Evolutionary conservation across 2,888 invertebrate species (phyloP).

Genomic region (Eupithecia vulgata): DNA sequence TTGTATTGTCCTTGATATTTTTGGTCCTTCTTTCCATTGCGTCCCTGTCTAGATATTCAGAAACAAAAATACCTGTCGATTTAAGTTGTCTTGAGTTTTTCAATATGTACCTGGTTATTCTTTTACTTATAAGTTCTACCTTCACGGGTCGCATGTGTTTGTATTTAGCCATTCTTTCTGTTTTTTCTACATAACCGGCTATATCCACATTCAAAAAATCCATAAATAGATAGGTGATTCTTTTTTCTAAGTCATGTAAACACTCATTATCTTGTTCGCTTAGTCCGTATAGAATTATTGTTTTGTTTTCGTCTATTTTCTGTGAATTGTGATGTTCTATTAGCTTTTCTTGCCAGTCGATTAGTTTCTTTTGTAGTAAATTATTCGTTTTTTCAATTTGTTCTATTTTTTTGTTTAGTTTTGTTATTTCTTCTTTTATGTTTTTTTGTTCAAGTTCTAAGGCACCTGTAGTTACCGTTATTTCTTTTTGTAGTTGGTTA

Average conservation of each 20-base stretch:
- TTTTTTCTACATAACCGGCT: neutral
- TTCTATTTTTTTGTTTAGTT: neutral
- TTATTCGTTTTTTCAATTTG: neutral
- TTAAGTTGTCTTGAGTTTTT: neutral
- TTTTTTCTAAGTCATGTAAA: neutral
- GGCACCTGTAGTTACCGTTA: neutral
- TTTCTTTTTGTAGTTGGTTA: neutral
- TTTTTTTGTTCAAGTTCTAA: neutral
- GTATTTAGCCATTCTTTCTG: neutral
- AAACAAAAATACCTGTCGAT: neutral
- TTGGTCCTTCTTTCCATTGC: neutral
- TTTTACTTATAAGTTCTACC: neutral
- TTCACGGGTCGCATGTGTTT: neutral
- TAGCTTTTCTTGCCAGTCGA: neutral
- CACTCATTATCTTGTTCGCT: neutral
- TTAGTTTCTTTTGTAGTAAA: neutral
- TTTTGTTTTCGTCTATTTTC: neutral
- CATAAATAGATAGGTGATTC: neutral
- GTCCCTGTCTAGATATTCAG: neutral
- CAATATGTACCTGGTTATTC: slow-evolving; percentile 1
- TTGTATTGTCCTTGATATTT: neutral
- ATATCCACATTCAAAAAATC: neutral
- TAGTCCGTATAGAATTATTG: neutral
- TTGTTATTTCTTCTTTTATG: neutral
- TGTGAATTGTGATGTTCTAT: neutral